These are phyloP conservation scores for Propithecus coquereli DNA, from an alignment of 2,113 vertebrate genomes.

Conservation along the genomic window DNA sequence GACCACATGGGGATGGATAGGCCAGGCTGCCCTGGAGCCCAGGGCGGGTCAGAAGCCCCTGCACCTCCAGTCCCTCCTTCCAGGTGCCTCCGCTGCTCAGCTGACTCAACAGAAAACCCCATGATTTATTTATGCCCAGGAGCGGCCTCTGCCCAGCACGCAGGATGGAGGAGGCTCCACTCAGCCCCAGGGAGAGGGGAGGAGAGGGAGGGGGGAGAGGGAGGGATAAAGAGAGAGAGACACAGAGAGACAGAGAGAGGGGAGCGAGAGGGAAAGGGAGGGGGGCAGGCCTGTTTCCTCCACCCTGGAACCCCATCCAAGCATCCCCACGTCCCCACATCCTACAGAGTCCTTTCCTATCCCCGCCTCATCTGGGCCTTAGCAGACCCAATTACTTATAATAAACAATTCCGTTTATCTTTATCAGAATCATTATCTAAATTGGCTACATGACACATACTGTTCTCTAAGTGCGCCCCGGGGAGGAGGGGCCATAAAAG, in stretches of 20 bases:
- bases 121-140: constrained; percentile 76
- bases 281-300: background rate
- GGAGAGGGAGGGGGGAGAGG: background rate
- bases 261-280: background rate
- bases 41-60: background rate
- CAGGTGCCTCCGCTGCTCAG: constrained; percentile 61
- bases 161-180: constrained; percentile 56
- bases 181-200: background rate
- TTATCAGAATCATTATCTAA: constrained; percentile 99
- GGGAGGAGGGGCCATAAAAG: constrained; percentile 87
- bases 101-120: constrained; percentile 70
- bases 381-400: constrained; percentile 96
- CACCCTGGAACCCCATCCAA: background rate
- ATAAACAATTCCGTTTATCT: constrained; percentile 98
- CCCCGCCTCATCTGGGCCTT: constrained; percentile 82
- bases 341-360: constrained; percentile 30
- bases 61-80: constrained; percentile 11
- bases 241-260: background rate
- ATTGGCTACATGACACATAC: constrained; percentile 97
- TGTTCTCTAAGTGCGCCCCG: constrained; percentile 92
- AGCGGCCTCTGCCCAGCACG: constrained; percentile 60
- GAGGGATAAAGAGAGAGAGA: background rate
- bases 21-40: constrained; percentile 1
- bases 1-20: background rate
- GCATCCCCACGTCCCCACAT: background rate